Base-by-base conservation (phyloP, 2,797 vertebrate species). In the Acanthurus leucopareius region DNA sequence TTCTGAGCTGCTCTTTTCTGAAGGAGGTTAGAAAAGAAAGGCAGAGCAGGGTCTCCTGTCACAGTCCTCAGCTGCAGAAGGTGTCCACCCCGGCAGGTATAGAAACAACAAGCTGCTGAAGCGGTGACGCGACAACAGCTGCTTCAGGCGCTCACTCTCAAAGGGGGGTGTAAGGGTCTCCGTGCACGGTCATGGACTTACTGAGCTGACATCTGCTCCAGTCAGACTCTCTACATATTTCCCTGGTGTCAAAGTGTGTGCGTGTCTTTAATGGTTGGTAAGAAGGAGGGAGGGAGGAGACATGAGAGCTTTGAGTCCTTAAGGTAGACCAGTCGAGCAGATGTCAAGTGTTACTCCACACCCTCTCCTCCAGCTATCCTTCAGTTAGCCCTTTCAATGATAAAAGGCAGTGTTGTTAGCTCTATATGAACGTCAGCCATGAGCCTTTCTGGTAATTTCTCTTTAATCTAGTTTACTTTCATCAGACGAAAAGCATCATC, bases 141-240 rank as follows among this genome's bases (percentile, higher is more conserved):
- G 90, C 90, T 77, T 80, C 59, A 57, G 75, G 86, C 60, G 75
- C 28, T 69, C 54, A 3, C 45, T 84, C 81, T 84, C 84, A 48
- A 70, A 84, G 73, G 75, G 61, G 40, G 40, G 8, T 42, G 40
- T 42, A 4, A 42, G 65, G 84, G 75, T 77, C 77, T 85, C 42
- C 75, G 69, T 85, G 45, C 79, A 72, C 19, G 85, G 88, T 86
- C 85, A 68, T 83, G 89, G 82, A 83, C 80, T 93, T 73, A 73
- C 84, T 75, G 73, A 84, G 77, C 82, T 77, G 87, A 91, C 92
- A 93, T 91, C 90, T 94, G 93, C 80, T 90, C 75, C 40, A 73
- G 73, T 85, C 84, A 79, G 81, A 74, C 77, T 79, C 79, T 71
- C 79, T 61, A 57, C 63, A 74, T 69, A 68, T 79, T 67, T 81